phyloP scores from a whole-genome alignment of 2,888 invertebrate genomes.

The Volucella bombylans region DNA sequence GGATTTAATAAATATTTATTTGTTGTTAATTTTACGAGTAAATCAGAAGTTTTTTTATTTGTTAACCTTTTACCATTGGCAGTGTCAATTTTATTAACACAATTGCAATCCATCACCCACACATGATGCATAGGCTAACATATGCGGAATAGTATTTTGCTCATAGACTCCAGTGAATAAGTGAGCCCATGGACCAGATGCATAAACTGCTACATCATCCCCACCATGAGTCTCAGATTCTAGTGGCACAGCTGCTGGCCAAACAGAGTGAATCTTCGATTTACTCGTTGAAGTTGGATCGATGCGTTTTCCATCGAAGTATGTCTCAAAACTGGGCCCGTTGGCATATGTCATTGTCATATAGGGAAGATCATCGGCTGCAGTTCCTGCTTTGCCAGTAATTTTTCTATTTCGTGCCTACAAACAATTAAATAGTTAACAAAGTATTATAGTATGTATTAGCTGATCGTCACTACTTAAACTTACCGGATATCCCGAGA shows the following conservation, averaged over 20 bases:
- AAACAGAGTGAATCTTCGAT: constrained; percentile 78
- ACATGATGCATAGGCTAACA: constrained; percentile 88
- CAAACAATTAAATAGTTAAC: neutral
- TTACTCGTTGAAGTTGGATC: constrained; percentile 76
- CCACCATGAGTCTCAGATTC: constrained; percentile 88
- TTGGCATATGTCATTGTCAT: constrained; percentile 89
- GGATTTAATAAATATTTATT: too few species aligned
- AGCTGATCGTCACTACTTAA: neutral
- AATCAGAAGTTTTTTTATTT: too few species aligned
- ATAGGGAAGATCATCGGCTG: constrained; percentile 85
- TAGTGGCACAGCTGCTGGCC: constrained; percentile 84
- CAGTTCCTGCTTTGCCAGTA: constrained; percentile 78
- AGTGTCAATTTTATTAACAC: constrained; percentile 71
- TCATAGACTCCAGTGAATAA: constrained; percentile 91
- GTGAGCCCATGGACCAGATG: constrained; percentile 90
- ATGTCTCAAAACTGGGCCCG: constrained; percentile 86
- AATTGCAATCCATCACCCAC: constrained; percentile 86
- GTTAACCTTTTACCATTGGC: too few species aligned
- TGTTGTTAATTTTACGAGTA: too few species aligned
- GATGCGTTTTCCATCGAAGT: constrained; percentile 77
- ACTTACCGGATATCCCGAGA: constrained; percentile 87
- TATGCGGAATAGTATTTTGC: constrained; percentile 90
- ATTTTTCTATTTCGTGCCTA: constrained; percentile 79
- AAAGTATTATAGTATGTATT: neutral
- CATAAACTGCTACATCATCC: constrained; percentile 91